Evolutionary conservation across 35 echinoderm and acorn worm species (phyloP).

Genomic region (Chiridota heheva): DNA sequence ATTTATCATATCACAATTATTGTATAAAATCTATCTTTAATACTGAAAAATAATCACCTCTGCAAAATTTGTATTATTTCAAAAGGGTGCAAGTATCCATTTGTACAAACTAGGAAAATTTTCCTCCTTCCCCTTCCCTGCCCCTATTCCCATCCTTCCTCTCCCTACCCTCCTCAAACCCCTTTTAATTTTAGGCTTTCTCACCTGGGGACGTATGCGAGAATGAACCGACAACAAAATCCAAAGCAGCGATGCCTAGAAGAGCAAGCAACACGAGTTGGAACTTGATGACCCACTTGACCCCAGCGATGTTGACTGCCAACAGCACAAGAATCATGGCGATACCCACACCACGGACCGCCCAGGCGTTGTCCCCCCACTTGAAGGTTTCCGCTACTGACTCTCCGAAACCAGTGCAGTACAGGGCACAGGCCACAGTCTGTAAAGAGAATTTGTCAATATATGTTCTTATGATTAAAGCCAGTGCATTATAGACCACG

Average conservation of each 20-base stretch:
- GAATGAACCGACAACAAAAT: conserved; percentile 94
- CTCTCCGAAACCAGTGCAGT: conserved; percentile 98
- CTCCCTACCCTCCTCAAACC: too few relatives aligned
- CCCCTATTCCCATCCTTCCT: too few relatives aligned
- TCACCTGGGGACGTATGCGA: conserved; percentile 85
- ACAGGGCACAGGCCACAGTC: conserved; percentile 95
- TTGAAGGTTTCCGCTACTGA: conserved; percentile 82
- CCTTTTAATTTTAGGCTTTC: too few relatives aligned
- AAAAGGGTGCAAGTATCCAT: too few relatives aligned
- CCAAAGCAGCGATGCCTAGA: conserved; percentile 86
- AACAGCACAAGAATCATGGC: conserved; percentile 80
- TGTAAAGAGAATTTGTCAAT: conserved; percentile 36
- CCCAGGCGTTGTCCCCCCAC: conserved; percentile 85
- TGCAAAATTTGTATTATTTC: too few relatives aligned
- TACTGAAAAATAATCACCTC: too few relatives aligned
- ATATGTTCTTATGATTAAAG: too few relatives aligned
- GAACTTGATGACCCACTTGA: conserved; percentile 98
- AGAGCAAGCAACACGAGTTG: conserved; percentile 90
- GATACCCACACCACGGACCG: conserved; percentile 90
- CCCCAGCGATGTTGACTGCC: conserved; percentile 95
- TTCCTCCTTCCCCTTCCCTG: too few relatives aligned
- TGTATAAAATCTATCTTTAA: too few relatives aligned
- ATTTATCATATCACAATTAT: too few relatives aligned
- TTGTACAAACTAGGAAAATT: too few relatives aligned
- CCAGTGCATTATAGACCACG: too few relatives aligned